phyloP scores from a whole-genome alignment of 2,797 vertebrate species.

The Phoeniculus purpureus region DNA sequence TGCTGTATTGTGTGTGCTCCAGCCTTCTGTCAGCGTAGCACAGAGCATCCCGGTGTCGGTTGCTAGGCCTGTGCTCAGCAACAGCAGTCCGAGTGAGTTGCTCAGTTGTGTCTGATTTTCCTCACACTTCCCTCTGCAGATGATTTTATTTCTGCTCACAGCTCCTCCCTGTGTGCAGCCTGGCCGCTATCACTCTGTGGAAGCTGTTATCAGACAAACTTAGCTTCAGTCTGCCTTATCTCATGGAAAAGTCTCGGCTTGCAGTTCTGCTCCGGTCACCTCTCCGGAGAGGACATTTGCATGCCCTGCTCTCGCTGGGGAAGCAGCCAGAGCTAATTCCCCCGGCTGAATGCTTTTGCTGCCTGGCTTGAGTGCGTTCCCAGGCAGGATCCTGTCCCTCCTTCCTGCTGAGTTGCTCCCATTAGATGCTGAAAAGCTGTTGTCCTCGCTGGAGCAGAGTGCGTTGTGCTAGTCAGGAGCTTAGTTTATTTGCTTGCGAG shows the following conservation, averaged over 20 bases:
- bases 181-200: neutral
- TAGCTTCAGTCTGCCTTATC: neutral
- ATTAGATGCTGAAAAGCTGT: slow-evolving; percentile 28
- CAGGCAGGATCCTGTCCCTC: slow-evolving; percentile 18
- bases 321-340: slow-evolving; percentile 27
- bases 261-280: neutral
- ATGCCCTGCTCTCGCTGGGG: neutral
- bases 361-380: neutral
- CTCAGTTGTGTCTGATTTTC: neutral
- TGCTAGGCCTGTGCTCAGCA: neutral
- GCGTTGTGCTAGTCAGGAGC: neutral
- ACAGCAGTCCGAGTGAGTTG: neutral
- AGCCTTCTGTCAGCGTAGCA: neutral
- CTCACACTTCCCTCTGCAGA: neutral
- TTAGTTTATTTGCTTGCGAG: neutral
- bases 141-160: neutral
- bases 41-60: neutral
- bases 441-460: neutral
- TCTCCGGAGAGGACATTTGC: neutral
- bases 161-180: neutral
- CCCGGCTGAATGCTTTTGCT: slow-evolving; percentile 48
- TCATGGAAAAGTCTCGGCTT: neutral
- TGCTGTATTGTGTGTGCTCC: neutral
- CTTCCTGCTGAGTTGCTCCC: slow-evolving; percentile 53
- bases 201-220: neutral